Conservation (phyloP, 2,113 vertebrate genomes). For the Syrmaticus mikado region DNA sequence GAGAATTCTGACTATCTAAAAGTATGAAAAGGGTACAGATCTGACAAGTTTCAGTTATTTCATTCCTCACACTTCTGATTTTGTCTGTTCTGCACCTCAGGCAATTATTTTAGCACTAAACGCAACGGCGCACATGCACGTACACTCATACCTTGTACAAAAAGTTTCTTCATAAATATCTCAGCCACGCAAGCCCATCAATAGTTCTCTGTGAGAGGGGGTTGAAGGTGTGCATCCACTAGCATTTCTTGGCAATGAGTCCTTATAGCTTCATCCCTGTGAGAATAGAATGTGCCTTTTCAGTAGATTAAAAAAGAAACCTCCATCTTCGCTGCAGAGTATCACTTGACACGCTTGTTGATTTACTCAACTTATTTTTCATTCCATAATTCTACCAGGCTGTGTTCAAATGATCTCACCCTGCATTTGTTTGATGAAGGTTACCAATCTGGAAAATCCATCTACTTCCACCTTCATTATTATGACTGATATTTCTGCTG, state of each 20-base stretch:
- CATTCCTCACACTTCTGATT: neutral
- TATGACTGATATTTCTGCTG: slow-evolving; percentile 35
- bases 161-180: neutral
- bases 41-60: neutral
- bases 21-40: neutral
- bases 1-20: neutral
- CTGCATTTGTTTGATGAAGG: slow-evolving; percentile 52
- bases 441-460: slow-evolving; percentile 32
- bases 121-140: accelerated
- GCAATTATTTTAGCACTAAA: neutral
- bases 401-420: slow-evolving; percentile 21
- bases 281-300: neutral
- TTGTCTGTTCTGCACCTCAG: neutral
- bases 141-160: neutral
- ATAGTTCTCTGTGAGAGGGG: neutral
- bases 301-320: slow-evolving; percentile 50
- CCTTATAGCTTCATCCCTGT: neutral
- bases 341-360: neutral
- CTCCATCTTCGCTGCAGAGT: slow-evolving; percentile 4
- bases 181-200: neutral
- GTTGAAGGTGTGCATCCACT: neutral
- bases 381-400: slow-evolving; percentile 19
- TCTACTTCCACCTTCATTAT: slow-evolving; percentile 6
- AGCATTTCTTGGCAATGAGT: neutral
- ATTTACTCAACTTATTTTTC: slow-evolving; percentile 55